phyloP scores from a whole-genome alignment of 1,140 invertebrate genomes.

The Nilaparvata lugens region DNA sequence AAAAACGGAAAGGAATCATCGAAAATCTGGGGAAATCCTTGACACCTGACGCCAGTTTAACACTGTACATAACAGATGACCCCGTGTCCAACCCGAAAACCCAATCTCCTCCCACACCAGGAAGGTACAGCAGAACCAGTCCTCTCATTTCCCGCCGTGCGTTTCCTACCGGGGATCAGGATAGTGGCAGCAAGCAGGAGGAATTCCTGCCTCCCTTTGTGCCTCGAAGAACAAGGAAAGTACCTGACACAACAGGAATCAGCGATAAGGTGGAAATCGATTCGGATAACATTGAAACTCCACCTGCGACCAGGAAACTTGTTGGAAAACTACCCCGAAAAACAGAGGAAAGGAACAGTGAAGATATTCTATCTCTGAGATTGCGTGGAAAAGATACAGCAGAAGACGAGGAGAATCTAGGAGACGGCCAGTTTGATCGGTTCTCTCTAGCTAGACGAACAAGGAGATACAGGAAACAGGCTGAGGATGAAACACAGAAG shows the following conservation, averaged over 20 bases:
- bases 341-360: not conserved
- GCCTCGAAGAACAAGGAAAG: conserved; percentile 28
- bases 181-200: conserved; percentile 26
- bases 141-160: conserved; percentile 21
- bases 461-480: conserved; percentile 63
- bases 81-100: conserved; percentile 3
- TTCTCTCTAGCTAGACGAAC: conserved; percentile 72
- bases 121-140: conserved; percentile 21
- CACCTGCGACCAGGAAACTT: conserved; percentile 62
- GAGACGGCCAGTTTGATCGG: conserved; percentile 68
- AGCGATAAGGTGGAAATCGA: conserved; percentile 74
- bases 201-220: conserved; percentile 33
- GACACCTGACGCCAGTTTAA: conserved; percentile 44
- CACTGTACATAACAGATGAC: conserved; percentile 46
- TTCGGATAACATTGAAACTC: conserved; percentile 84
- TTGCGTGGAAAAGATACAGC: conserved; percentile 5
- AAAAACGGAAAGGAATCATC: conserved; percentile 42
- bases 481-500: conserved; percentile 42
- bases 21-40: conserved; percentile 37
- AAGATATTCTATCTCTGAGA: not conserved
- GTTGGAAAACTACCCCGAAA: conserved; percentile 39
- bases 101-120: conserved; percentile 7
- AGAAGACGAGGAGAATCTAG: conserved; percentile 27
- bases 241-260: conserved; percentile 39
- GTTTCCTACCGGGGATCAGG: conserved; percentile 19